A percentile compares a stretch with the other conserved stretches of the same genome.
phyloP scores from a whole-genome alignment of 2,888 invertebrate species.

The Sinohyriopsis cumingii region DNA sequence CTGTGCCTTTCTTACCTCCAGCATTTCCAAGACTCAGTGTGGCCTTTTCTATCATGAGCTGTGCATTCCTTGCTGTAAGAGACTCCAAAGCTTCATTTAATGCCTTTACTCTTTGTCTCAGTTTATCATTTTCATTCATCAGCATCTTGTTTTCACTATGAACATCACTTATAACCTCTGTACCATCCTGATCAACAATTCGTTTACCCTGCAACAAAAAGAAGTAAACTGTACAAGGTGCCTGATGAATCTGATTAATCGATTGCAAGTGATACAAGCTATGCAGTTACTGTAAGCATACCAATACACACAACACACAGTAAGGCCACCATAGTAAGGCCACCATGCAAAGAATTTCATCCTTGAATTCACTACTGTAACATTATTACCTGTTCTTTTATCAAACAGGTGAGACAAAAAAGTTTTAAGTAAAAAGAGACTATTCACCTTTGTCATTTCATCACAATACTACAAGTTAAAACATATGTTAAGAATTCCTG shows the following conservation, averaged over 20 bases:
- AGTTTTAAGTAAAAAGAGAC: too few relatives aligned
- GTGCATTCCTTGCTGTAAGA: constrained; percentile 84
- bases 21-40: constrained; percentile 39
- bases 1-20: constrained; percentile 80
- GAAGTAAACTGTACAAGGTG: background rate
- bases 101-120: constrained; percentile 91
- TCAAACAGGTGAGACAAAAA: too few relatives aligned
- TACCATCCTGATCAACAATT: constrained; percentile 88
- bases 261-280: too few relatives aligned
- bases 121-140: constrained; percentile 88
- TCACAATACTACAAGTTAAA: too few relatives aligned
- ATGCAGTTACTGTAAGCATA: too few relatives aligned
- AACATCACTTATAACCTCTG: constrained; percentile 91
- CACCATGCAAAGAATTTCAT: too few relatives aligned
- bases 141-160: constrained; percentile 96
- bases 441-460: too few relatives aligned
- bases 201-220: constrained; percentile 83
- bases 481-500: too few relatives aligned
- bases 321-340: too few relatives aligned
- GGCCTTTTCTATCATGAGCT: constrained; percentile 81
- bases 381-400: too few relatives aligned
- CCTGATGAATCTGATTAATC: background rate
- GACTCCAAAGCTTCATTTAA: constrained; percentile 94
- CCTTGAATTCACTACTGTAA: too few relatives aligned
- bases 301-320: too few relatives aligned